Evolutionary conservation across 2,797 vertebrate genomes (phyloP).

Genomic region (Odontamblyopus lacepedii): DNA sequence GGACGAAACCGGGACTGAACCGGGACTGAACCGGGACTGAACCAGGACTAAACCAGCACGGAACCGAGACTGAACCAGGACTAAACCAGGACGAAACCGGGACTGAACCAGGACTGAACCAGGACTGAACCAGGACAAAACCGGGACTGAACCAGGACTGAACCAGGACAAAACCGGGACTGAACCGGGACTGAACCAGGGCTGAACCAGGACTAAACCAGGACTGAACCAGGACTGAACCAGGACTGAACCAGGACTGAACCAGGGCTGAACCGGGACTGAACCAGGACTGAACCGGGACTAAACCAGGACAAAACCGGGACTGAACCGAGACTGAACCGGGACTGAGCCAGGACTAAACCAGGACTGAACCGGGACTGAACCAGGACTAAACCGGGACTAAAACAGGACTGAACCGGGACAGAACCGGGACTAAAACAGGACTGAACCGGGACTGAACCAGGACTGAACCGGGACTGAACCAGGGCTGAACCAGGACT

Average conservation of each 20-base stretch:
- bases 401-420: neutral
- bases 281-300: no score
- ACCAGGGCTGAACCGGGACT: neutral
- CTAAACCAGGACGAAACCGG: neutral
- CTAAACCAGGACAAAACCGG: neutral
- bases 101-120: neutral
- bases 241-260: neutral
- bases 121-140: neutral
- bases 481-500: neutral
- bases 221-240: conserved; percentile 2
- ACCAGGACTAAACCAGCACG: neutral
- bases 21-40: neutral
- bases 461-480: neutral
- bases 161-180: neutral
- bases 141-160: neutral
- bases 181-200: neutral
- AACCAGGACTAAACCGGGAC: neutral
- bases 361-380: neutral
- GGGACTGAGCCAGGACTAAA: neutral
- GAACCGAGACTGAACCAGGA: neutral
- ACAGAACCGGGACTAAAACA: neutral
- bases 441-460: neutral
- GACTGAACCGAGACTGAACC: neutral
- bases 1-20: neutral
- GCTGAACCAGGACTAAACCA: neutral